Conservation (phyloP, 2,113 vertebrate genomes). For the Corythornis madagascariensis region DNA sequence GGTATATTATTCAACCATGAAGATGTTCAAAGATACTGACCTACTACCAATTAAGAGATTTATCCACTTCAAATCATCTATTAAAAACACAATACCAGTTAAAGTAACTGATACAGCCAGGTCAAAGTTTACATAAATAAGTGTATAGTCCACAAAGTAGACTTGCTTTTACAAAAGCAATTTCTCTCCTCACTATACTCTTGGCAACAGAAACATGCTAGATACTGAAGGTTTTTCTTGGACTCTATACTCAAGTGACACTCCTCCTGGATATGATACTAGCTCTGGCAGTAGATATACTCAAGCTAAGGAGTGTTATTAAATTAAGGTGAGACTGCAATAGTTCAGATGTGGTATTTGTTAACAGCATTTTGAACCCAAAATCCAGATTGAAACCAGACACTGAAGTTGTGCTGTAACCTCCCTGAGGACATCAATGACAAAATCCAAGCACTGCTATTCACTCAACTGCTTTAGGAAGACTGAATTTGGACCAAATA, state of each 20-base stretch:
- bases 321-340: too few relatives aligned
- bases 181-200: background rate
- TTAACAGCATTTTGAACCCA: background rate
- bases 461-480: background rate
- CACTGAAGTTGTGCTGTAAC: background rate
- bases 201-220: background rate
- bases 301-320: background rate
- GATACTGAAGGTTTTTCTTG: background rate
- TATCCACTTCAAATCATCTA: background rate
- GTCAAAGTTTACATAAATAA: background rate
- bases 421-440: background rate
- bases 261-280: background rate
- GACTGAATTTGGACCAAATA: background rate
- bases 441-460: background rate
- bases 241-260: background rate
- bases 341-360: too few relatives aligned
- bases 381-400: background rate
- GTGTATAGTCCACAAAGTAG: background rate
- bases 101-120: background rate
- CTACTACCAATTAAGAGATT: background rate
- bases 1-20: background rate
- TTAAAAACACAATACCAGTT: background rate
- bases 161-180: background rate
- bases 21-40: background rate
- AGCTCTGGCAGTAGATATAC: background rate